These are phyloP conservation scores for Myotis brandtii DNA, from an alignment of 2,113 vertebrate genomes.

Conservation along the genomic window DNA sequence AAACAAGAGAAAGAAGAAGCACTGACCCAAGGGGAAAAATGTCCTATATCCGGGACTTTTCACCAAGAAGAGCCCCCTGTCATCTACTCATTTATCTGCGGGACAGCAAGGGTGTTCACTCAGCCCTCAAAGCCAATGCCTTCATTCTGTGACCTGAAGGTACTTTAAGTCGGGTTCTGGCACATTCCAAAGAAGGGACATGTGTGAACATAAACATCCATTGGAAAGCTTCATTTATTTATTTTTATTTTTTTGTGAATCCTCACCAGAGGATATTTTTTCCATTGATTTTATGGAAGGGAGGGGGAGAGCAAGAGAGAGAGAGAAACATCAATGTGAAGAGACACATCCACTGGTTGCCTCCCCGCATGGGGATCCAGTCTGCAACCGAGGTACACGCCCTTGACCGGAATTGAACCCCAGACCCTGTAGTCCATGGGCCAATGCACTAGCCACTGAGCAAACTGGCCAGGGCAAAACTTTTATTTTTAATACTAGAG, in stretches of 20 bases:
- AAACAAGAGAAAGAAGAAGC: not conserved
- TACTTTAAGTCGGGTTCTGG: not conserved
- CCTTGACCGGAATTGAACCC: too few species aligned
- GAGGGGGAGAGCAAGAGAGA: too few species aligned
- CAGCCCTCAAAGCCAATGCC: not conserved
- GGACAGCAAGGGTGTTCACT: not conserved
- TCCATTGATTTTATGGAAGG: too few species aligned
- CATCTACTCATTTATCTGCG: not conserved
- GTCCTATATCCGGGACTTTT: not conserved
- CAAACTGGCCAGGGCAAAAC: too few species aligned
- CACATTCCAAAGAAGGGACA: not conserved
- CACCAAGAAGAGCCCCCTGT: not conserved
- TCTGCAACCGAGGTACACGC: too few species aligned
- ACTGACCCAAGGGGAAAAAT: conserved; percentile 31
- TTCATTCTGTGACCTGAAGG: not conserved
- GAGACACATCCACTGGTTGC: too few species aligned
- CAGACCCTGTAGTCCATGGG: too few species aligned
- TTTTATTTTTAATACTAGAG: too few species aligned
- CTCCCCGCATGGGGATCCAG: too few species aligned
- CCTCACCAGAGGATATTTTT: too few species aligned
- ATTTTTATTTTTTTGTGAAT: not conserved
- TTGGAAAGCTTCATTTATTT: not conserved
- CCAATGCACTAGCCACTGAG: too few species aligned
- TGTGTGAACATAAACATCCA: not conserved
- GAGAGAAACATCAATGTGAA: too few species aligned